Percentiles rank a stretch among this genome's conserved stretches.
Conservation (phyloP, 2,797 vertebrate species). For the Odontamblyopus lacepedii region DNA sequence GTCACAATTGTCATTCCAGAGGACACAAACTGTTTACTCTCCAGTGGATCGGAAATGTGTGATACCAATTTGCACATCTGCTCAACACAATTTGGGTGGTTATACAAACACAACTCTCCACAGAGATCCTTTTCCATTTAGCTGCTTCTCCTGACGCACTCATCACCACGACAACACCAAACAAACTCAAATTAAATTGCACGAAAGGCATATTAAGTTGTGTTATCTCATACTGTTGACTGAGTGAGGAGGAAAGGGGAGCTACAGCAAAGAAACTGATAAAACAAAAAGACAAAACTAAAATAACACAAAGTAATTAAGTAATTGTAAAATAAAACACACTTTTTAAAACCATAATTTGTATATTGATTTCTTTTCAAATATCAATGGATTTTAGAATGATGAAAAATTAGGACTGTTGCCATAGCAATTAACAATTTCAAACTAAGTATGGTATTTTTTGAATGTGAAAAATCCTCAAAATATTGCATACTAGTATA, state of each 20-base stretch:
- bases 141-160: slow-evolving; percentile 29
- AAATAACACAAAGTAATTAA: background rate
- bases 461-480: too few species aligned
- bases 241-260: slow-evolving; percentile 8
- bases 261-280: background rate
- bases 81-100: slow-evolving; percentile 30
- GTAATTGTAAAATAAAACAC: background rate
- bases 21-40: slow-evolving; percentile 12
- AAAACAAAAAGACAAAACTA: background rate
- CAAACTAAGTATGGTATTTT: too few species aligned
- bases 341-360: background rate
- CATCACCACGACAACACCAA: slow-evolving; percentile 40
- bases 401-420: too few species aligned
- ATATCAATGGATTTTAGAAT: too few species aligned
- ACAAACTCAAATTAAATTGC: slow-evolving; percentile 35
- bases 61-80: slow-evolving; percentile 43
- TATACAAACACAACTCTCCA: background rate
- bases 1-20: slow-evolving; percentile 22
- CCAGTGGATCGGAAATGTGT: slow-evolving; percentile 23
- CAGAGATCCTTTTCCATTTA: slow-evolving; percentile 33
- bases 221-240: slow-evolving; percentile 16
- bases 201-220: slow-evolving; percentile 23
- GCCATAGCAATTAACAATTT: too few species aligned
- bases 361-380: too few species aligned
- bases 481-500: too few species aligned